A percentile compares a stretch with the other conserved stretches of the same genome.
Conservation (phyloP, 2,888 invertebrate genomes). For the Chirona hameri region DNA sequence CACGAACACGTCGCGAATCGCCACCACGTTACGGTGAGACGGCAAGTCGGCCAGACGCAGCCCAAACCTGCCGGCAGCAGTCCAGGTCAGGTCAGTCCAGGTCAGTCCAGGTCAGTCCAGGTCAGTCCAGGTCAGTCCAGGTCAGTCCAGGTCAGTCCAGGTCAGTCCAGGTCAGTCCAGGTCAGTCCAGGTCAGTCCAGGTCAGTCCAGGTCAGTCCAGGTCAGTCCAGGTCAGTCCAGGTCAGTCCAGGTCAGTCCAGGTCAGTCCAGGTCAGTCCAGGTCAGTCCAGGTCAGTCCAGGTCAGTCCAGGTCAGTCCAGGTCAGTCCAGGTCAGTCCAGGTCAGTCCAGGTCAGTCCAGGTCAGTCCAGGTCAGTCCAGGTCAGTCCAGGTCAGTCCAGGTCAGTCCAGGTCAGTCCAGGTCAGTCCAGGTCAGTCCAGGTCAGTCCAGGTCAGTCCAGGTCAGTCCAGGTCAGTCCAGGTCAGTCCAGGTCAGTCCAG, state of each 20-base stretch:
- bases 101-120: conserved; percentile 29
- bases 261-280: neutral
- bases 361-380: too few species aligned
- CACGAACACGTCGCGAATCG: conserved; percentile 75
- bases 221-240: conserved; percentile 22
- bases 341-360: too few species aligned
- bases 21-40: conserved; percentile 78
- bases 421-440: too few species aligned
- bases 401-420: too few species aligned
- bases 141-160: neutral
- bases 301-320: neutral
- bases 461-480: too few species aligned
- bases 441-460: too few species aligned
- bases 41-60: conserved; percentile 51
- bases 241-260: neutral
- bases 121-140: neutral
- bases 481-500: too few species aligned
- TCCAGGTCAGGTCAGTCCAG: neutral
- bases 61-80: neutral
- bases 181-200: conserved; percentile 45
- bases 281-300: too few species aligned
- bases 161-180: too few species aligned
- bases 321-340: conserved; percentile 30
- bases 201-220: neutral
- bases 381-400: too few species aligned